Percentiles rank a stretch among this genome's conserved stretches.
Conservation (phyloP, 2,113 vertebrate species). For the Anseranas semipalmata region DNA sequence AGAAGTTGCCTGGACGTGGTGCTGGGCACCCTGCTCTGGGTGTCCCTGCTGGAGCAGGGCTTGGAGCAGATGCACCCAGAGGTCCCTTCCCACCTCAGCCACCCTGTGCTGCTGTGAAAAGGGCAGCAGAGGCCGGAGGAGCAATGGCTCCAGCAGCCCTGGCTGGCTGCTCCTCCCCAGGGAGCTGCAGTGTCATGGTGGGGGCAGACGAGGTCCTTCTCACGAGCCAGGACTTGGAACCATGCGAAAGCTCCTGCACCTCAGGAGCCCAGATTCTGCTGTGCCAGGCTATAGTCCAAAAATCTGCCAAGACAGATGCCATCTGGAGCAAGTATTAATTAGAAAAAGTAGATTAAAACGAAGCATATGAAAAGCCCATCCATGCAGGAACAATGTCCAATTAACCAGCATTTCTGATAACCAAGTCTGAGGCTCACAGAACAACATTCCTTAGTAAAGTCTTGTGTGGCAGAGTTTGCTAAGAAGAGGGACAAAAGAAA, state of each 20-base stretch:
- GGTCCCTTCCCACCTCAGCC: too few species aligned
- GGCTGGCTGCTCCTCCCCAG: background rate
- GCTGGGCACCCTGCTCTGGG: too few species aligned
- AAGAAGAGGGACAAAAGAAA: background rate
- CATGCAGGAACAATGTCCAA: background rate
- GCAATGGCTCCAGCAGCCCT: background rate
- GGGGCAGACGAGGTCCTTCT: background rate
- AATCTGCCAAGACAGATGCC: background rate
- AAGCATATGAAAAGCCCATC: background rate
- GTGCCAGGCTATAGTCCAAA: background rate
- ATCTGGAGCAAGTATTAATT: background rate
- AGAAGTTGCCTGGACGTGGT: too few species aligned
- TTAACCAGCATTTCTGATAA: background rate
- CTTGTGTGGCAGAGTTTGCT: background rate
- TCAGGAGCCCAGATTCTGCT: background rate
- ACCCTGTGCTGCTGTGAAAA: too few species aligned
- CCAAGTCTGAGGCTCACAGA: background rate
- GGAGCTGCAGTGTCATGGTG: background rate
- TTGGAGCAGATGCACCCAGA: too few species aligned
- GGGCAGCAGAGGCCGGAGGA: background rate
- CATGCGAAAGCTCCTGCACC: background rate
- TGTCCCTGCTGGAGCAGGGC: too few species aligned
- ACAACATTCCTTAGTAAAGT: background rate
- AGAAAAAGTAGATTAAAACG: background rate
- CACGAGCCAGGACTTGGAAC: background rate